A percentile compares a stretch with the other conserved stretches of the same genome.
phyloP scores from a whole-genome alignment of 2,797 vertebrate species.

The Mus caroli region DNA sequence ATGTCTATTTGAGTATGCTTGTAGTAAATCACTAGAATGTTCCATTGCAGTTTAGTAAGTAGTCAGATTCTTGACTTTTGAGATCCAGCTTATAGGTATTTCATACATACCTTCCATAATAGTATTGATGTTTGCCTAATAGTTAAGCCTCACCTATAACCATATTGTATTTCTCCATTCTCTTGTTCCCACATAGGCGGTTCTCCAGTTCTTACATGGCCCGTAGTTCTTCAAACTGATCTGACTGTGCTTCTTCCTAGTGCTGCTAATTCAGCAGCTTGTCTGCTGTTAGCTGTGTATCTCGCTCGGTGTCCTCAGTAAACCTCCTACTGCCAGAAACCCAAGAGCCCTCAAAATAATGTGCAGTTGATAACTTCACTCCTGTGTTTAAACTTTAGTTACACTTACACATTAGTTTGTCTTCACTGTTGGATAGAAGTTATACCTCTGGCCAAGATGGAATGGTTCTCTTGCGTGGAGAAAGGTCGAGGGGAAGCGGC shows the following conservation, averaged over 20 bases:
- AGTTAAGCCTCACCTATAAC: neutral
- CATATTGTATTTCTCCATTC: neutral
- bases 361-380: neutral
- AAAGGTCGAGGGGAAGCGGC: neutral
- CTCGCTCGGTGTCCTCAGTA: neutral
- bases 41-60: slow-evolving; percentile 12
- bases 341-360: neutral
- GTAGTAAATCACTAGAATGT: neutral
- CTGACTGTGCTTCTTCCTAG: neutral
- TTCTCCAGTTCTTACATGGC: neutral
- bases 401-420: neutral
- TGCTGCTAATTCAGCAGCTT: slow-evolving; percentile 3
- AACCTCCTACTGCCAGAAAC: neutral
- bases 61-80: slow-evolving; percentile 55
- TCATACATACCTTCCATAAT: neutral
- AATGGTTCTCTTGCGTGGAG: neutral
- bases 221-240: neutral
- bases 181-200: neutral
- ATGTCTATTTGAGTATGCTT: neutral
- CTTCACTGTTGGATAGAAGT: slow-evolving; percentile 52
- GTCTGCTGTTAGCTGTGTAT: slow-evolving; percentile 3
- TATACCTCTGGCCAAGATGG: neutral
- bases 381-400: slow-evolving; percentile 32
- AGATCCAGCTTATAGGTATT: neutral
- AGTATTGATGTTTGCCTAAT: neutral